These are phyloP conservation scores for Motacilla tschutschensis DNA, from an alignment of 2,113 vertebrate genomes.

Conservation along the genomic window DNA sequence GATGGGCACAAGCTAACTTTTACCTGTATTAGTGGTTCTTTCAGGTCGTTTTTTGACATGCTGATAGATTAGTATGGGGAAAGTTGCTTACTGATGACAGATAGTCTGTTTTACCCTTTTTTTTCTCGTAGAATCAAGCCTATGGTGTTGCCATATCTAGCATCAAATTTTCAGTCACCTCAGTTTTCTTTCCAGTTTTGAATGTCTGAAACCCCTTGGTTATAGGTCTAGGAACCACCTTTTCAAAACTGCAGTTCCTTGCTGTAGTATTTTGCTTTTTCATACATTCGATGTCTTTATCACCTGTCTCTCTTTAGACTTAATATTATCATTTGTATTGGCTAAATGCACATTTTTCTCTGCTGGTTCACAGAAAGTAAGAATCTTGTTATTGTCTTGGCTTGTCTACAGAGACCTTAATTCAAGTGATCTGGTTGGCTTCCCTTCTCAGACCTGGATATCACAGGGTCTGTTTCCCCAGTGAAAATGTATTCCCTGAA, in stretches of 20 bases:
- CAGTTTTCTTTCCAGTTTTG: constrained; percentile 40
- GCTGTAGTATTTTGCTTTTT: background rate
- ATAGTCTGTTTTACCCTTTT: background rate
- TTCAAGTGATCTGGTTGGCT: background rate
- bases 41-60: background rate
- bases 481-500: background rate
- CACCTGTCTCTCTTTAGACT: background rate
- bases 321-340: background rate
- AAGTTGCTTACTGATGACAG: background rate
- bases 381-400: background rate
- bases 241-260: background rate
- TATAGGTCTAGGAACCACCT: constrained; percentile 35
- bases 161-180: background rate
- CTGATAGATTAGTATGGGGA: background rate
- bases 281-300: fast-evolving
- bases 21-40: background rate
- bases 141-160: background rate
- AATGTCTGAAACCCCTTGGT: constrained; percentile 34
- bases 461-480: background rate
- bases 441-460: background rate
- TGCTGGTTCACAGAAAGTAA: background rate
- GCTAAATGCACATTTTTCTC: background rate
- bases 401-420: background rate
- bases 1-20: background rate
- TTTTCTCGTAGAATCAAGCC: background rate